A percentile compares a stretch with the other conserved stretches of the same genome.
Conservation (phyloP, 2,888 invertebrate species). For the Ametastegia equiseti region DNA sequence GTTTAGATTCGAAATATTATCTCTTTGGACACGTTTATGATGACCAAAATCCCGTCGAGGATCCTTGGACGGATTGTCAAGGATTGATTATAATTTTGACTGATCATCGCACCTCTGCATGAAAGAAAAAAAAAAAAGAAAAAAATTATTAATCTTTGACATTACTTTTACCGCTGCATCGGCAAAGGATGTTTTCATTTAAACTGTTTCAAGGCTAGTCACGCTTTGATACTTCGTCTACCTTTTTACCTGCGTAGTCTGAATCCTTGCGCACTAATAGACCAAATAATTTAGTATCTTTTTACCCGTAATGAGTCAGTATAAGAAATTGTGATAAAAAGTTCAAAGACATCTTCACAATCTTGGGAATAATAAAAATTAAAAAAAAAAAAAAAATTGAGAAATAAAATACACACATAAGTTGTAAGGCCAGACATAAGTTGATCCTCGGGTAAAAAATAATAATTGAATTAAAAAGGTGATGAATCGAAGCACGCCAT, state of each 20-base stretch:
- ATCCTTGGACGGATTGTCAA: too few relatives aligned
- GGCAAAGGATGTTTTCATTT: constrained; percentile 36
- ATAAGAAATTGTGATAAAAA: too few relatives aligned
- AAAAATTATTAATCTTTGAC: background rate
- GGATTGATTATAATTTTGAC: too few relatives aligned
- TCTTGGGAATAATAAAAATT: too few relatives aligned
- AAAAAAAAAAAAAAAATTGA: too few relatives aligned
- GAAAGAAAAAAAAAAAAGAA: too few relatives aligned
- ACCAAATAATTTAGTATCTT: background rate
- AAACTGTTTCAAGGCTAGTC: constrained; percentile 51
- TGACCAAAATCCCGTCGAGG: background rate
- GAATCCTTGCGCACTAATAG: background rate
- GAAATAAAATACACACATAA: too few relatives aligned
- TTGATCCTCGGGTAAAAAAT: too few relatives aligned
- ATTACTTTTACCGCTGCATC: background rate
- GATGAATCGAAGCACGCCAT: constrained; percentile 22
- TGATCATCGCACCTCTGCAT: too few relatives aligned
- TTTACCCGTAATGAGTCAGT: too few relatives aligned
- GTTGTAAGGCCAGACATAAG: too few relatives aligned
- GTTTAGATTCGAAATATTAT: background rate
- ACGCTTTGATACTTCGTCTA: background rate
- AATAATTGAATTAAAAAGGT: constrained; percentile 29
- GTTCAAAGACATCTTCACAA: too few relatives aligned
- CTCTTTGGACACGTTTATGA: background rate
- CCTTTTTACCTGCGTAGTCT: background rate